A percentile compares a stretch with the other conserved stretches of the same genome.
Evolutionary conservation across 2,888 invertebrate genomes (phyloP).

Genomic region (Eupeodes latifasciatus): DNA sequence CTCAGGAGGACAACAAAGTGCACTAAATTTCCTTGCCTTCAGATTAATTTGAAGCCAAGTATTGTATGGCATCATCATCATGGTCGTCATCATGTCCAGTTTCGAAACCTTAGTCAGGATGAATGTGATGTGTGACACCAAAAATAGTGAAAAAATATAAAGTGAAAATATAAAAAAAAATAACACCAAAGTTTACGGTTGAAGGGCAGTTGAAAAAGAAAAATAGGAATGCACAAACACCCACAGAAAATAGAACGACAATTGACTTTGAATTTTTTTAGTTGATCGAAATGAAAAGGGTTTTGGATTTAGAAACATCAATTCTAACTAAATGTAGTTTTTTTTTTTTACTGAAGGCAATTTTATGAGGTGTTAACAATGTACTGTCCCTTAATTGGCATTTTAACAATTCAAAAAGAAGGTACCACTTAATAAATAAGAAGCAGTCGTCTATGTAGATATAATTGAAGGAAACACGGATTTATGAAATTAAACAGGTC

Average conservation of each 20-base stretch:
- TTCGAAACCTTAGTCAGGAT: constrained; percentile 37
- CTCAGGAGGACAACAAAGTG: constrained; percentile 46
- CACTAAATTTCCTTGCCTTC: constrained; percentile 68
- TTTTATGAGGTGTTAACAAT: background rate
- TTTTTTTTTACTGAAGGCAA: background rate
- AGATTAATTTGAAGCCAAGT: constrained; percentile 73
- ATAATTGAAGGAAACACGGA: too few relatives aligned
- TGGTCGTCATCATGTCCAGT: constrained; percentile 68
- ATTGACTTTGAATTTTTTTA: background rate
- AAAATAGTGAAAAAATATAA: constrained; percentile 51
- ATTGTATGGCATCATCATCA: constrained; percentile 69
- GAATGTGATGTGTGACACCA: constrained; percentile 54
- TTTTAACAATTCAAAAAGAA: constrained; percentile 15
- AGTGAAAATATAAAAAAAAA: constrained; percentile 19
- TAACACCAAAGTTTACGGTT: background rate
- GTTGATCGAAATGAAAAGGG: background rate
- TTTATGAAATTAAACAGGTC: too few relatives aligned
- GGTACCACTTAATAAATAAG: too few relatives aligned
- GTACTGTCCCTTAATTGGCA: constrained; percentile 17
- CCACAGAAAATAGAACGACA: constrained; percentile 11
- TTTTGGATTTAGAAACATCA: background rate
- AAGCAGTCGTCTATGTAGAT: too few relatives aligned
- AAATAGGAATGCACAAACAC: constrained; percentile 57
- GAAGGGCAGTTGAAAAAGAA: constrained; percentile 4
- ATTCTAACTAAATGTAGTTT: background rate